These are phyloP conservation scores for Zaprionus lachaisei DNA, from an alignment of 1,140 invertebrate genomes.

Conservation along the genomic window DNA sequence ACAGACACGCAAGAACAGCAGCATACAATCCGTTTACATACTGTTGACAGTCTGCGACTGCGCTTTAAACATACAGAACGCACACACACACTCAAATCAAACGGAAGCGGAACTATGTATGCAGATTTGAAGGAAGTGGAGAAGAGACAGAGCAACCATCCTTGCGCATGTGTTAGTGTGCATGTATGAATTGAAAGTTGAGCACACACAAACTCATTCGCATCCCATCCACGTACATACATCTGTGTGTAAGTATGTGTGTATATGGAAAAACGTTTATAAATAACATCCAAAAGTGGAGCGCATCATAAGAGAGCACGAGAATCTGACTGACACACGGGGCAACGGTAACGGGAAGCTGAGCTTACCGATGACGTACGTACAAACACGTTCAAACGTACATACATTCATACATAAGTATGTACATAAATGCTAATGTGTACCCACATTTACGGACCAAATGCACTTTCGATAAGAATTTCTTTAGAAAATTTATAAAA, in stretches of 20 bases:
- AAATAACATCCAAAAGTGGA: slow-evolving; percentile 81
- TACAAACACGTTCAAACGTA: slow-evolving; percentile 14
- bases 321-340: slow-evolving; percentile 27
- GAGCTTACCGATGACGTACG: slow-evolving; percentile 54
- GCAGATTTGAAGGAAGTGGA: slow-evolving; percentile 72
- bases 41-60: slow-evolving; percentile 57
- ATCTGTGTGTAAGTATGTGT: slow-evolving; percentile 44
- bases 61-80: slow-evolving; percentile 40
- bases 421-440: background rate
- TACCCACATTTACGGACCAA: background rate
- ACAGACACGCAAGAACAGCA: slow-evolving; percentile 10
- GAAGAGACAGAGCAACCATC: slow-evolving; percentile 47
- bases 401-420: background rate
- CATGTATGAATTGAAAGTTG: slow-evolving; percentile 16
- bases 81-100: slow-evolving; percentile 16
- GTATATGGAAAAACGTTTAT: slow-evolving; percentile 69
- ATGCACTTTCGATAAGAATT: background rate
- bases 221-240: slow-evolving; percentile 15
- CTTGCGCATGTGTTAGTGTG: slow-evolving; percentile 47
- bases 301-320: slow-evolving; percentile 51
- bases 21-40: slow-evolving; percentile 41
- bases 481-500: background rate
- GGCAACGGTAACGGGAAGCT: slow-evolving; percentile 60
- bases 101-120: slow-evolving; percentile 79
- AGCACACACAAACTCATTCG: slow-evolving; percentile 14